Percentiles rank a stretch among this genome's conserved stretches.
Conservation (phyloP, 2,888 invertebrate species). For the Diarsia mendica region DNA sequence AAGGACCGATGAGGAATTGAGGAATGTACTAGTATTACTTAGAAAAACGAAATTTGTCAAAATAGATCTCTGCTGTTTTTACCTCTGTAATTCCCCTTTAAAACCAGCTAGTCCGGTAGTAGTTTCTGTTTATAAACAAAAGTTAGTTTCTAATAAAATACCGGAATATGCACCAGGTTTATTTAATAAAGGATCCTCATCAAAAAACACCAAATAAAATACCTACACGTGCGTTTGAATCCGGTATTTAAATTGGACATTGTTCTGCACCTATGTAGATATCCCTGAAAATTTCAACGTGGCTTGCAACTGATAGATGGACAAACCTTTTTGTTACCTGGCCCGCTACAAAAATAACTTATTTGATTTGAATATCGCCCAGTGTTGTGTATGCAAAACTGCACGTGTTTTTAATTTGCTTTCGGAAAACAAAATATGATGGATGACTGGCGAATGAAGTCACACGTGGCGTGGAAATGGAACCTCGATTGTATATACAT, state of each 20-base stretch:
- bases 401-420: slow-evolving; percentile 3
- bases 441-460: slow-evolving; percentile 1
- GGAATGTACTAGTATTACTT: neutral
- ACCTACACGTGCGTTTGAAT: neutral
- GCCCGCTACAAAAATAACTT: slow-evolving; percentile 3
- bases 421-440: slow-evolving; percentile 8
- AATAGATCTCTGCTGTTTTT: neutral
- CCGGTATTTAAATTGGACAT: neutral
- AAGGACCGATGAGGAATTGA: neutral
- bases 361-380: neutral
- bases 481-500: neutral
- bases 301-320: slow-evolving; percentile 26
- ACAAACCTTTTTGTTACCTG: slow-evolving; percentile 8
- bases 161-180: neutral
- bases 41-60: neutral
- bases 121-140: no score
- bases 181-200: neutral
- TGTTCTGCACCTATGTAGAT: no score
- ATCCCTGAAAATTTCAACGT: slow-evolving; percentile 10
- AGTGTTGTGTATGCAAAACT: neutral
- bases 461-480: slow-evolving; percentile 18
- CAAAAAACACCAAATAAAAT: neutral
- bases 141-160: neutral
- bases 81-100: neutral
- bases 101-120: no score